Percentiles rank a stretch among this genome's conserved stretches.
These are phyloP conservation scores for Drosophila mimetica DNA, from an alignment of 2,888 invertebrate species.

Conservation along the genomic window DNA sequence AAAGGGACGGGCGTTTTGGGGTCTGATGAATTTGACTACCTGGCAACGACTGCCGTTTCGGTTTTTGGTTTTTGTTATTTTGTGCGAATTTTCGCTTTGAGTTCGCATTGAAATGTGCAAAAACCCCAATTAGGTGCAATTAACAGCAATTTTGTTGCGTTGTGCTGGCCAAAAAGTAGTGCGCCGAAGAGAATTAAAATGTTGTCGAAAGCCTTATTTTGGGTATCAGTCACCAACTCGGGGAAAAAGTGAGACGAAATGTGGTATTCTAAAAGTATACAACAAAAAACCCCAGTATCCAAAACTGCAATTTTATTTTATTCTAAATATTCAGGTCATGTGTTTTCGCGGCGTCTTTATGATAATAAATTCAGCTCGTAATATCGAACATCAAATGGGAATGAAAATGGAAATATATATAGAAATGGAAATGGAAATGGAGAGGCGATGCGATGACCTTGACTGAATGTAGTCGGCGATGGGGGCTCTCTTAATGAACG, in stretches of 20 bases:
- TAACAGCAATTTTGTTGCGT: constrained; percentile 60
- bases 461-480: constrained; percentile 8
- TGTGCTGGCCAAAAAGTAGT: constrained; percentile 46
- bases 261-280: no score
- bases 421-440: constrained; percentile 7
- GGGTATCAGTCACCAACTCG: no score
- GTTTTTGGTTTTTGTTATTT: constrained; percentile 61
- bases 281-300: no score
- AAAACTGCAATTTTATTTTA: no score
- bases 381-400: constrained; percentile 39
- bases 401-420: background rate
- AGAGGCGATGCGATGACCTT: constrained; percentile 24
- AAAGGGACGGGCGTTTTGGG: background rate
- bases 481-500: constrained; percentile 12
- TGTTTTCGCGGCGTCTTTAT: no score
- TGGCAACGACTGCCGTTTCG: constrained; percentile 21
- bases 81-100: constrained; percentile 72
- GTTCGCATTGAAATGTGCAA: constrained; percentile 71
- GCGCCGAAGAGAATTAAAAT: constrained; percentile 10
- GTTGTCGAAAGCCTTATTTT: constrained; percentile 24
- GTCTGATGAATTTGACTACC: constrained; percentile 7
- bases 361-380: constrained; percentile 31
- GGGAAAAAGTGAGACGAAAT: no score
- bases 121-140: constrained; percentile 70
- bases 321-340: no score